Conservation (phyloP, 2,113 vertebrate genomes). For the Campylorhamphus procurvoides region DNA sequence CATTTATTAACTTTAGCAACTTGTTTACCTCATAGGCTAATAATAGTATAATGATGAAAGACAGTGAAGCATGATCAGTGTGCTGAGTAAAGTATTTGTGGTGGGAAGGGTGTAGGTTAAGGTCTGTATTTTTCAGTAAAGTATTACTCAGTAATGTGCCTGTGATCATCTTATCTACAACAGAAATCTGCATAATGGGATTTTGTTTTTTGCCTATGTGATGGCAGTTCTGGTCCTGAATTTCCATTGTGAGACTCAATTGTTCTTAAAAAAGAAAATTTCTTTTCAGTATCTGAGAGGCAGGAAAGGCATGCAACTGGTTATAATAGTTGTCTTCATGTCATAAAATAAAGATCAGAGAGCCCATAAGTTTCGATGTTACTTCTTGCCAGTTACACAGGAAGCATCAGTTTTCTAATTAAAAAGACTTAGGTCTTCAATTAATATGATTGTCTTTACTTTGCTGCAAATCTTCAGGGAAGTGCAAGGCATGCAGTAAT, state of each 20-base stretch:
- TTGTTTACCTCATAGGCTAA: background rate
- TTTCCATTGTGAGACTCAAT: background rate
- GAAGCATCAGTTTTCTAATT: background rate
- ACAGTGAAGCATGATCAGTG: background rate
- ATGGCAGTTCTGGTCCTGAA: background rate
- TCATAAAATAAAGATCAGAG: background rate
- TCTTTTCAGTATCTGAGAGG: background rate
- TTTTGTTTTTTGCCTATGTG: background rate
- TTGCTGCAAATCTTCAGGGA: background rate
- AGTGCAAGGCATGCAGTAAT: background rate
- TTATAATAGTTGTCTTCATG: background rate
- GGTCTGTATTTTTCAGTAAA: background rate
- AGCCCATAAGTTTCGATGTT: background rate
- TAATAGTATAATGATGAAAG: background rate
- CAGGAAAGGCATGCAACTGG: background rate
- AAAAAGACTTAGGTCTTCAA: background rate
- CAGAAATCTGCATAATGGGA: fast-evolving
- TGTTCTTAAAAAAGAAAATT: background rate
- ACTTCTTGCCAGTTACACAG: background rate
- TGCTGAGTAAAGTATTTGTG: background rate
- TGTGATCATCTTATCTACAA: background rate
- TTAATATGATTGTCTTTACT: background rate
- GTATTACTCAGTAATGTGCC: background rate
- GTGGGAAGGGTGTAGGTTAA: background rate
- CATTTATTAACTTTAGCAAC: background rate